Evolutionary conservation across 2,888 invertebrate genomes (phyloP), one percentile per base, ranked within the genome.

Genomic region (Hedychridium roseum): DNA sequence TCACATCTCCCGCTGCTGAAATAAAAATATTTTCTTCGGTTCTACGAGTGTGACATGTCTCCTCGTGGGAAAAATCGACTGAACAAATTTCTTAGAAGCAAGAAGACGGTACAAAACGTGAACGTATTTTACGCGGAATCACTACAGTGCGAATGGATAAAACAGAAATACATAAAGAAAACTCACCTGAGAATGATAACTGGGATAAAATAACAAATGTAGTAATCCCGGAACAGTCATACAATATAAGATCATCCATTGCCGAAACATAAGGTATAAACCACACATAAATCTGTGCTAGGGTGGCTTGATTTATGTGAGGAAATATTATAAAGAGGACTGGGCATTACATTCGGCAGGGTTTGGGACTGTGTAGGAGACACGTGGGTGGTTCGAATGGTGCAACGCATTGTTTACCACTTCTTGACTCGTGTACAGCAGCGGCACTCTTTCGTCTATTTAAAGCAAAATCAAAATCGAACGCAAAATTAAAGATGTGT

Each of bases 1-100:
- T 90, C 49, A 89, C 88, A 80, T 90, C 90, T 56, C 87, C 85
- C 86, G 82, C 61, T 65, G 79, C 77, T 76, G 68, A 20, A 17
- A 31, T 17, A 34, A 57, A 14, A 47, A 52, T 2, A 42, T 17
- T 48, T 16, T 18, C n/a, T 37, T 37, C n/a, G 37, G n/a, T n/a
- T n/a, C n/a, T n/a, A n/a, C n/a, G n/a, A n/a, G n/a, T n/a, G n/a
- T n/a, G n/a, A n/a, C n/a, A n/a, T n/a, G n/a, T n/a, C n/a, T n/a
- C n/a, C n/a, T n/a, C n/a, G n/a, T n/a, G n/a, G n/a, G n/a, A n/a
- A n/a, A n/a, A n/a, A n/a, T n/a, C n/a, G n/a, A n/a, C n/a, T n/a
- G n/a, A n/a, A n/a, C n/a, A 34, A 34, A 34, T 15, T 34, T 9
- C 11, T 6, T 11, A 11, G 7, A 12, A 41, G 11, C 6, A 35